Base-by-base conservation (phyloP, 2,113 vertebrate species). In the Hydrolagus affinis region DNA sequence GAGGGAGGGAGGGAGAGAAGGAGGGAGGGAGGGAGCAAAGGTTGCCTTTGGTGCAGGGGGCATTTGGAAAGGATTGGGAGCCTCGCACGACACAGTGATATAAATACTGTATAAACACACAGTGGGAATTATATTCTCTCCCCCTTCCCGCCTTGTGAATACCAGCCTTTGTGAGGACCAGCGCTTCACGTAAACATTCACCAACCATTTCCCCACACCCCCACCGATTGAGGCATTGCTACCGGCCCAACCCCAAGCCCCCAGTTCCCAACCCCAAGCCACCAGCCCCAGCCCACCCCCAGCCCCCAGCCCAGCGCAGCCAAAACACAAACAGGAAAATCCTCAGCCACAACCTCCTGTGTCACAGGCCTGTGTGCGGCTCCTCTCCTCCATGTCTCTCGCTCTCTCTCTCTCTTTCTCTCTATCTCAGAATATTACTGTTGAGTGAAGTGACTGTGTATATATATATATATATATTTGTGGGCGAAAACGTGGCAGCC, bases 131-230 rank as follows among this genome's bases (percentile, higher is more conserved):
- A 75, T 75, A 75, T 75, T 83, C 15, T 83, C 66, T 66, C 25
- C 44, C 78, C 66, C 60, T 60, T 83, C 60, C 78, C 66, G 59
- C 77, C n/a, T n/a, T n/a, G n/a, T 44, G 44, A 44, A 44, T 44
- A 44, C 44, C 44, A 44, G 44, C 78, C 44, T 44, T 83, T 83
- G 78, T 83, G 60, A 66, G 17, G 85, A 88, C 86, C 86, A 87
- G 88, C 85, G 86, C 87, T 89, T 89, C 90, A 88, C 86, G 85
- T 89, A 90, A 91, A 91, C 89, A 90, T 85, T 9, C 86, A 87
- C 69, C 85, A 86, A 88, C 88, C 86, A 88, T 89, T 89, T 87
- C 71, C 19, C 85, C 86, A n/a, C n/a, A n/a, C n/a, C n/a, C n/a
- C n/a, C n/a, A n/a, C n/a, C n/a, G n/a, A n/a, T 85, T 89, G 89